Evolutionary conservation across 2,113 vertebrate species (phyloP).

Genomic region (Physeter macrocephalus): DNA sequence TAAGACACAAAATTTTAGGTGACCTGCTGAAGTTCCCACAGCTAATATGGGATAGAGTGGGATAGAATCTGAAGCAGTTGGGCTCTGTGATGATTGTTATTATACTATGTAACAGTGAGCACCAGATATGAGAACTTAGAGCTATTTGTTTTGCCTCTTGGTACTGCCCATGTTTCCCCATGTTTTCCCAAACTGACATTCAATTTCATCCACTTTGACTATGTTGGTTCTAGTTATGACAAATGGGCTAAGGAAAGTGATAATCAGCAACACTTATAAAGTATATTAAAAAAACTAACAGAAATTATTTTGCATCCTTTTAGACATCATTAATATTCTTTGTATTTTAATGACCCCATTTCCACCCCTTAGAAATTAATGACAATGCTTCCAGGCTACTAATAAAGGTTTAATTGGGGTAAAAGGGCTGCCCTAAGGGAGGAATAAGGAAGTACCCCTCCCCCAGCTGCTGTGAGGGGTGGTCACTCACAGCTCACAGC

Average conservation of each 20-base stretch:
- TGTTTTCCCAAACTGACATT: neutral
- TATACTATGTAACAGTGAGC: neutral
- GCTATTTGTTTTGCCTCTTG: neutral
- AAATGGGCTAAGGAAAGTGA: neutral
- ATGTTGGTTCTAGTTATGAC: neutral
- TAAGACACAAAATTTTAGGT: neutral
- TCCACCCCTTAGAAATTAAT: slow-evolving; percentile 4
- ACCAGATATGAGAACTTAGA: neutral
- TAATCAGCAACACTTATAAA: neutral
- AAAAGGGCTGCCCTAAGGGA: neutral
- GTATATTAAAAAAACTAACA: neutral
- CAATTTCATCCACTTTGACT: neutral
- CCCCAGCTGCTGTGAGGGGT: neutral
- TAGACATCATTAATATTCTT: neutral
- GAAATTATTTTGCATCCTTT: neutral
- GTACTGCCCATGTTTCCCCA: neutral
- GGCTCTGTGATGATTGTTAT: neutral
- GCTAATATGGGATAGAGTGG: neutral
- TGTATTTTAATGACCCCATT: neutral
- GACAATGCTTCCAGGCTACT: neutral
- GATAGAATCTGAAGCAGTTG: neutral
- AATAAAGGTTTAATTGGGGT: neutral
- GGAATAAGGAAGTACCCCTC: neutral
- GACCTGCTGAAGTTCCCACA: neutral
- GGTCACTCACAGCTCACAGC: neutral